These are phyloP conservation scores for Machaerirhynchus nigripectus DNA, from an alignment of 2,113 vertebrate species.

Conservation along the genomic window DNA sequence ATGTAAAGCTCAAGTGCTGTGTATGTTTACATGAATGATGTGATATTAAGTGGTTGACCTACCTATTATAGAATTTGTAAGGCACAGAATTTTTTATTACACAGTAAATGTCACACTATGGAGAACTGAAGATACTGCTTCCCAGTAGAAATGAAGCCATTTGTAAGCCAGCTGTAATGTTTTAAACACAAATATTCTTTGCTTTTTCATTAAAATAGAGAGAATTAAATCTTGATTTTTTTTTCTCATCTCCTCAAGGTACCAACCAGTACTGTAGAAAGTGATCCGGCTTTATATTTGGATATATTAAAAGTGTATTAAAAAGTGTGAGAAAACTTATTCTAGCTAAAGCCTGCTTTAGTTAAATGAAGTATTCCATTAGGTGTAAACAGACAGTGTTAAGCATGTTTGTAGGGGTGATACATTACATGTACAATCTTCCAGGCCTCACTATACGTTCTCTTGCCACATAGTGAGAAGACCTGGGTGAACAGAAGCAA, in stretches of 20 bases:
- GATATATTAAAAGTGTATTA: background rate
- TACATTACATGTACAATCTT: rapidly evolving
- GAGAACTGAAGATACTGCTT: background rate
- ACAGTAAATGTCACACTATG: background rate
- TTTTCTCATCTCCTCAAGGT: background rate
- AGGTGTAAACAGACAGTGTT: background rate
- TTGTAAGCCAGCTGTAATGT: background rate
- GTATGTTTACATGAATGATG: background rate
- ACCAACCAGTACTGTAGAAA: background rate
- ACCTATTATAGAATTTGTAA: constrained; percentile 1
- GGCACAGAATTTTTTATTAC: constrained; percentile 3
- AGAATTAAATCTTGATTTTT: background rate
- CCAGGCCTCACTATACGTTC: background rate
- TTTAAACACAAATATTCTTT: background rate
- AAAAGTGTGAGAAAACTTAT: background rate
- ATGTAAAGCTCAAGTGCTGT: background rate
- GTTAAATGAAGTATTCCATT: background rate
- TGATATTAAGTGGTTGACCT: constrained; percentile 27
- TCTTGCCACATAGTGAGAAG: background rate
- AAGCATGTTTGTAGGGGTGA: background rate
- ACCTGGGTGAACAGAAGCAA: background rate
- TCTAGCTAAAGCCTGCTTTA: background rate
- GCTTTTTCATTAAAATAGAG: background rate
- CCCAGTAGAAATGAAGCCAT: background rate
- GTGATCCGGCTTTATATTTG: background rate